A percentile compares a stretch with the other conserved stretches of the same genome.
phyloP scores from a whole-genome alignment of 2,113 vertebrate genomes.

The Vanacampus margaritifer region DNA sequence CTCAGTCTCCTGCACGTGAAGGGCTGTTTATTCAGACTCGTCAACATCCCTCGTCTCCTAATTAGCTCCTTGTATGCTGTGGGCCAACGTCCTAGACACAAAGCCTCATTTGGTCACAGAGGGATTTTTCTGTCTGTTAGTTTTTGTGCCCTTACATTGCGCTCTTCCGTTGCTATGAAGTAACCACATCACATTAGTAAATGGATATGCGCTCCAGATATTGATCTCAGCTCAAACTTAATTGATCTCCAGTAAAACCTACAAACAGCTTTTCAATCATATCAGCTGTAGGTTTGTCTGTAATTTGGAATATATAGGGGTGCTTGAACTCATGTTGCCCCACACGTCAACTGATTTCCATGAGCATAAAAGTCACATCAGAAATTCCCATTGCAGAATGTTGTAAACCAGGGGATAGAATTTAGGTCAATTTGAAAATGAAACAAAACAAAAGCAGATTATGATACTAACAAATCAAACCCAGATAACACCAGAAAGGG shows the following conservation, averaged over 20 bases:
- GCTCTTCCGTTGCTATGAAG: not conserved
- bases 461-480: constrained; percentile 24
- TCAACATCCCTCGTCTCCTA: constrained; percentile 32
- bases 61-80: constrained; percentile 46
- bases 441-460: constrained; percentile 29
- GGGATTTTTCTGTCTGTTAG: not conserved
- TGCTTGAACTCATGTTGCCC: not conserved
- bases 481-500: constrained; percentile 17
- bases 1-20: constrained; percentile 35
- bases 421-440: constrained; percentile 36
- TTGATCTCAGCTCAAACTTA: not conserved
- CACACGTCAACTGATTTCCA: not conserved
- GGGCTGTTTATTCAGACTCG: constrained; percentile 45
- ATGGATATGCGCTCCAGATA: not conserved
- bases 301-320: not conserved
- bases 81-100: constrained; percentile 24
- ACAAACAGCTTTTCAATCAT: not conserved
- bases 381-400: constrained; percentile 1
- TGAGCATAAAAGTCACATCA: constrained; percentile 6
- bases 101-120: constrained; percentile 9
- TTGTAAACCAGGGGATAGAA: not conserved
- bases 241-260: not conserved
- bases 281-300: not conserved
- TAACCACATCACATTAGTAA: not conserved
- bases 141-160: not conserved